Conservation (phyloP, 2,797 vertebrate species). For the Sciaenops ocellatus region DNA sequence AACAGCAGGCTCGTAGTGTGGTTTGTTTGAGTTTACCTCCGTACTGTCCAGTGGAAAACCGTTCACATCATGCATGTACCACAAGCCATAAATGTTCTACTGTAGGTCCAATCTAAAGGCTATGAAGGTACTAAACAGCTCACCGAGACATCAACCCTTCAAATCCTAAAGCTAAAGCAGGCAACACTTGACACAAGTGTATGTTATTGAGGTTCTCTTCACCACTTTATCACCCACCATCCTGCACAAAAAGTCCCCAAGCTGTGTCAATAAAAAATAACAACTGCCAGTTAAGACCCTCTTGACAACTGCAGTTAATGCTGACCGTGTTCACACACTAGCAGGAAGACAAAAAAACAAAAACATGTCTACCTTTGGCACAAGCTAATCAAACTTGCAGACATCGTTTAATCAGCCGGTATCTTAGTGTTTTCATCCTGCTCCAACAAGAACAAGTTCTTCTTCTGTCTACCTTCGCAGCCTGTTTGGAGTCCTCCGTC, state of each 20-base stretch:
- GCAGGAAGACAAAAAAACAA: not conserved
- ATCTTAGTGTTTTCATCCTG: slow-evolving; percentile 13
- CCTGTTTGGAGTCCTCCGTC: slow-evolving; percentile 28
- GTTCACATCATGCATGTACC: not conserved
- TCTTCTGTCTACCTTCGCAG: not conserved
- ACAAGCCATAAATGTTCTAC: not conserved
- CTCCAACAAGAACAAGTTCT: slow-evolving; percentile 27
- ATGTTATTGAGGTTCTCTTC: slow-evolving; percentile 21
- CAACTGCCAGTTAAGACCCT: slow-evolving; percentile 26
- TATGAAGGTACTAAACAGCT: not conserved
- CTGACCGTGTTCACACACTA: not conserved
- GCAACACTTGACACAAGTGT: slow-evolving; percentile 5
- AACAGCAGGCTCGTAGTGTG: not conserved
- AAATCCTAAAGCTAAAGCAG: slow-evolving; percentile 1
- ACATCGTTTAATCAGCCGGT: slow-evolving; percentile 39
- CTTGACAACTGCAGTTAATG: slow-evolving; percentile 8
- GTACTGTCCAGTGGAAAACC: not conserved
- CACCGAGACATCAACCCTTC: not conserved
- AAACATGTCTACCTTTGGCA: slow-evolving; percentile 30
- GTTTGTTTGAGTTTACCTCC: too few relatives aligned
- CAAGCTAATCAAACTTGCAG: slow-evolving; percentile 25
- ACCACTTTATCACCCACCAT: slow-evolving; percentile 7
- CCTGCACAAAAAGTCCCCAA: slow-evolving; percentile 26
- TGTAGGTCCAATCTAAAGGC: not conserved
- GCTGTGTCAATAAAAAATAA: slow-evolving; percentile 45